phyloP scores from a whole-genome alignment of 2,797 vertebrate genomes.

The Danio aesculapii region DNA sequence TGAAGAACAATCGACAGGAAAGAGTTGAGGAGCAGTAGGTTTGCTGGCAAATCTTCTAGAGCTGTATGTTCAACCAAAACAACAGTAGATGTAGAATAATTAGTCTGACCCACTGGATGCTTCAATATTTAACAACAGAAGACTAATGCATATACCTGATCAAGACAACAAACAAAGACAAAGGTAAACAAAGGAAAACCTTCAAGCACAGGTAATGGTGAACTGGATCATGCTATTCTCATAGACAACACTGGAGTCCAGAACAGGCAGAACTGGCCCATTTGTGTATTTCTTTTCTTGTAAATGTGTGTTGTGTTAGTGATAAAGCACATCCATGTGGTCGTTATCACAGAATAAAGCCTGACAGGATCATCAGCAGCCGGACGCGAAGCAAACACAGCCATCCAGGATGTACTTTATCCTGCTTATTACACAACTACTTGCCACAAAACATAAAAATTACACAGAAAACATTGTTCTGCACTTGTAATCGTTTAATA shows the following conservation, averaged over 20 bases:
- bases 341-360: too few species aligned
- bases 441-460: too few species aligned
- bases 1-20: slow-evolving; percentile 46
- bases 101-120: slow-evolving; percentile 4
- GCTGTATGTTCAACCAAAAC: background rate
- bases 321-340: too few species aligned
- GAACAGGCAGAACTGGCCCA: slow-evolving; percentile 36
- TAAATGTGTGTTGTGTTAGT: background rate
- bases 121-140: background rate
- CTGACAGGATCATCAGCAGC: too few species aligned
- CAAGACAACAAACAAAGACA: background rate
- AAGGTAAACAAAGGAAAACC: background rate
- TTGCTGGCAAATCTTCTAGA: background rate
- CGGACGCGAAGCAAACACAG: too few species aligned
- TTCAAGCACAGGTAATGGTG: background rate
- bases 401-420: too few species aligned
- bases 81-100: slow-evolving; percentile 4
- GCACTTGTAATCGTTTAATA: too few species aligned
- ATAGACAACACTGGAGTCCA: slow-evolving; percentile 40
- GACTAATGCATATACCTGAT: background rate
- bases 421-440: too few species aligned
- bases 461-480: too few species aligned
- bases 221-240: background rate
- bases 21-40: background rate
- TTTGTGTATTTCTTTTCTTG: background rate